Conservation (phyloP, 2,797 vertebrate species). For the Crocidura indochinensis region DNA sequence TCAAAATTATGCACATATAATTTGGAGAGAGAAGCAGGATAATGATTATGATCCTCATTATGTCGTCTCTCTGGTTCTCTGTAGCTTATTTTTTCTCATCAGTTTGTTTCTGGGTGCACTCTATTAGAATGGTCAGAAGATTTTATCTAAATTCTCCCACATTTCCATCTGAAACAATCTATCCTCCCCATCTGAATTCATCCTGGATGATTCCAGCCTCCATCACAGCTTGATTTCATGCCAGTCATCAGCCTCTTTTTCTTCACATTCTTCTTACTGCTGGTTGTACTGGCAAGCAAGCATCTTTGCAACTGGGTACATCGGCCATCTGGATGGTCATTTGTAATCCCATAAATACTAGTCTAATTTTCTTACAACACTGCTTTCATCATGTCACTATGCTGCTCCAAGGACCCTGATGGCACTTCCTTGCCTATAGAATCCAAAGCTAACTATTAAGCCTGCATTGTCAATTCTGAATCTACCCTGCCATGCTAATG, state of each 20-base stretch:
- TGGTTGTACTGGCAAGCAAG: conserved; percentile 57
- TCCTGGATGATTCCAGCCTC: conserved; percentile 11
- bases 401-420: conserved; percentile 19
- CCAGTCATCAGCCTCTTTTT: conserved; percentile 42
- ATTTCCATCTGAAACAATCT: conserved; percentile 27
- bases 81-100: not conserved
- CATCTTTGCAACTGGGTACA: conserved; percentile 47
- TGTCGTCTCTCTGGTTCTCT: conserved; percentile 28
- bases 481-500: not conserved
- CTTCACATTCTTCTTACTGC: conserved; percentile 45
- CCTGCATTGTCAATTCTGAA: conserved; percentile 50
- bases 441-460: conserved; percentile 50
- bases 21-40: conserved; percentile 13
- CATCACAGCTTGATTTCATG: conserved; percentile 22
- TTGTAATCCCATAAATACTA: conserved; percentile 66
- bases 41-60: not conserved
- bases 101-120: conserved; percentile 1
- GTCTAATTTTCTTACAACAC: conserved; percentile 69
- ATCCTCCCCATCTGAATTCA: conserved; percentile 33
- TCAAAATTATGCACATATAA: conserved; percentile 18
- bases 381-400: conserved; percentile 42
- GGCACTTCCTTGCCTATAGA: conserved; percentile 42
- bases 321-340: conserved; percentile 75
- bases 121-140: conserved; percentile 39
- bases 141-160: conserved; percentile 36